These are phyloP conservation scores for Rhabdomys pumilio DNA, from an alignment of 2,797 vertebrate genomes.

Conservation along the genomic window DNA sequence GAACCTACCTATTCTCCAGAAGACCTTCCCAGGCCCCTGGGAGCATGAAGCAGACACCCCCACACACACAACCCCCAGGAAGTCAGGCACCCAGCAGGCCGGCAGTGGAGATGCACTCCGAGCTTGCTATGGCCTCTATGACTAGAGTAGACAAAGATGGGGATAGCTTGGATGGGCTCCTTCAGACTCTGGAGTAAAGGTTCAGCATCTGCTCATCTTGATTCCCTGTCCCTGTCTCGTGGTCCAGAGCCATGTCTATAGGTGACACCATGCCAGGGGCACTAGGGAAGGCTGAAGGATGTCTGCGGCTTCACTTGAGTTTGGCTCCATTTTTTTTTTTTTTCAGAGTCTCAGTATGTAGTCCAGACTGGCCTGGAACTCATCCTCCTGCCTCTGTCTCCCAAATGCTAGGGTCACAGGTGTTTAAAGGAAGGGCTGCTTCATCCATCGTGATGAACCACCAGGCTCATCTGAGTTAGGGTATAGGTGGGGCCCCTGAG, in stretches of 20 bases:
- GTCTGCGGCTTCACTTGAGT: background rate
- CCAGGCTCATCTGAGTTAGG: background rate
- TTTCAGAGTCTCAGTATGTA: background rate
- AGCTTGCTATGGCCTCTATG: background rate
- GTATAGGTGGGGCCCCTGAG: accelerated
- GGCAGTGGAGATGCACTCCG: accelerated
- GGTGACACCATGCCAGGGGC: background rate
- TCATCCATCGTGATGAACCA: background rate
- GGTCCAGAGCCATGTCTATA: background rate
- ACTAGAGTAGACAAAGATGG: accelerated
- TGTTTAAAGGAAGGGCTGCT: background rate
- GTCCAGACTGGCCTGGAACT: background rate
- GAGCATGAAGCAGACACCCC: background rate
- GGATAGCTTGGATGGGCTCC: background rate
- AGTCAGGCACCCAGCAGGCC: background rate
- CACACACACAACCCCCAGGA: background rate
- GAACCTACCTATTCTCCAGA: background rate
- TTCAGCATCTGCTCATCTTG: background rate
- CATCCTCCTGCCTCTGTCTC: background rate
- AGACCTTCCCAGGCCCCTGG: background rate
- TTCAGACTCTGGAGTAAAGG: background rate
- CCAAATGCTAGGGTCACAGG: background rate
- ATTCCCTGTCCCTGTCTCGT: background rate
- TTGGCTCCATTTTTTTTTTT: background rate
- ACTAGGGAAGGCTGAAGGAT: background rate